A percentile compares a stretch with the other conserved stretches of the same genome.
Evolutionary conservation across 2,888 invertebrate species (phyloP).

Genomic region (Agrochola macilenta): DNA sequence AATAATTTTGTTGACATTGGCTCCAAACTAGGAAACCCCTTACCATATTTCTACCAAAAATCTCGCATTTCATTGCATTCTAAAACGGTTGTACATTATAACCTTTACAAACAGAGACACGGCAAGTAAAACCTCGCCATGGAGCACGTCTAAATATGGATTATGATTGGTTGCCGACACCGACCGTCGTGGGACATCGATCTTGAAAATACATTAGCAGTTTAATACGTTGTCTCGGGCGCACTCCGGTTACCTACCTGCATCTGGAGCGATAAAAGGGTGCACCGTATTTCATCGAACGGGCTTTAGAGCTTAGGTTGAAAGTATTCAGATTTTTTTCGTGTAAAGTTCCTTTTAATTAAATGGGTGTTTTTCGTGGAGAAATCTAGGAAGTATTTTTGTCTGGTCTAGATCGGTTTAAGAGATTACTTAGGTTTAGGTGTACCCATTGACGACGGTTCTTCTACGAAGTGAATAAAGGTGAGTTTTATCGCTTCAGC

Average conservation of each 20-base stretch:
- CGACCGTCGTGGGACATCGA: conserved; percentile 62
- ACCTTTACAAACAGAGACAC: conserved; percentile 8
- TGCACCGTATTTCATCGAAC: conserved; percentile 37
- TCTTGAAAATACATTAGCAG: conserved; percentile 70
- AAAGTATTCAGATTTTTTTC: conserved; percentile 16
- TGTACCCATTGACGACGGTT: background rate
- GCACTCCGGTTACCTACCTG: conserved; percentile 69
- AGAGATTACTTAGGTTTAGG: background rate
- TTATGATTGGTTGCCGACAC: conserved; percentile 65
- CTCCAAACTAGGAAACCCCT: background rate
- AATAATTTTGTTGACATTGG: background rate
- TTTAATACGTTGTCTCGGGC: conserved; percentile 61
- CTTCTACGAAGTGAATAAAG: background rate
- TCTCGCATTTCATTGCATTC: background rate
- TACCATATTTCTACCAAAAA: background rate
- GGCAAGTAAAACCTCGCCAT: conserved; percentile 26
- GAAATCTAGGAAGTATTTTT: background rate
- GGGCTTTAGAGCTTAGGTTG: conserved; percentile 14
- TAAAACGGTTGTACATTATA: background rate
- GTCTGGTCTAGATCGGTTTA: background rate
- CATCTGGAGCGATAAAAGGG: conserved; percentile 57
- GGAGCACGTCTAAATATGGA: conserved; percentile 63
- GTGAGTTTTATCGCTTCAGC: background rate
- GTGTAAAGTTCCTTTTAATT: conserved; percentile 7
- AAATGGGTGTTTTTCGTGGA: background rate